A percentile compares a stretch with the other conserved stretches of the same genome.
These are phyloP conservation scores for Antheraea mylitta DNA, from an alignment of 1,140 invertebrate species.

Conservation along the genomic window DNA sequence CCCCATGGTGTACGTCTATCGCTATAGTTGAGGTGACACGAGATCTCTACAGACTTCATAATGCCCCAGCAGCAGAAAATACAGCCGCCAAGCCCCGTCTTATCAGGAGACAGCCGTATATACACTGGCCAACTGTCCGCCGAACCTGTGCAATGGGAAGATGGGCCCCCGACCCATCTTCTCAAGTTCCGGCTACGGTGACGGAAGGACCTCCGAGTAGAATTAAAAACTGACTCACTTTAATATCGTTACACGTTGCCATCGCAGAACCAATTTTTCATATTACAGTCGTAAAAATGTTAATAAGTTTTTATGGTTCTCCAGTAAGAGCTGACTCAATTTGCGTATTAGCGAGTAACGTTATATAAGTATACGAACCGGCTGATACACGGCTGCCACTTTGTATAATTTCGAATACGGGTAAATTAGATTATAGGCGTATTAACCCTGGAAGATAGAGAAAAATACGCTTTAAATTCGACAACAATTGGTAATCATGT, in stretches of 20 bases:
- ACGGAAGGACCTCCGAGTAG: too few relatives aligned
- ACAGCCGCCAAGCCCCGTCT: too few relatives aligned
- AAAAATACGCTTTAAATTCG: not conserved
- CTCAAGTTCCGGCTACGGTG: too few relatives aligned
- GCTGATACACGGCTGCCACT: not conserved
- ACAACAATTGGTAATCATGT: too few relatives aligned
- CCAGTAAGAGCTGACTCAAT: slow-evolving; percentile 10
- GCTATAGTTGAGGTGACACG: too few relatives aligned
- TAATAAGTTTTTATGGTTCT: slow-evolving; percentile 10
- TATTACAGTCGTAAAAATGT: slow-evolving; percentile 14
- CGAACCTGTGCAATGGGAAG: too few relatives aligned
- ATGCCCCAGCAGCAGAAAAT: too few relatives aligned
- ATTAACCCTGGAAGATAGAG: not conserved
- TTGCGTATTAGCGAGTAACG: slow-evolving; percentile 9
- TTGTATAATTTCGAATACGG: not conserved
- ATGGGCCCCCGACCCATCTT: too few relatives aligned
- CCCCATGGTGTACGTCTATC: too few relatives aligned
- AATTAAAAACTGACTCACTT: not conserved
- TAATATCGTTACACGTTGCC: not conserved
- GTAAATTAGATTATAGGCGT: not conserved
- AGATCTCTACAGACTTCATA: too few relatives aligned
- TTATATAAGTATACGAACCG: not conserved
- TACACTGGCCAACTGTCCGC: too few relatives aligned
- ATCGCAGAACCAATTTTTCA: slow-evolving; percentile 9
- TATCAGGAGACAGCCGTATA: too few relatives aligned